A percentile compares a stretch with the other conserved stretches of the same genome.
phyloP scores from a whole-genome alignment of 2,888 invertebrate species.

The Andrena chrysosceles region DNA sequence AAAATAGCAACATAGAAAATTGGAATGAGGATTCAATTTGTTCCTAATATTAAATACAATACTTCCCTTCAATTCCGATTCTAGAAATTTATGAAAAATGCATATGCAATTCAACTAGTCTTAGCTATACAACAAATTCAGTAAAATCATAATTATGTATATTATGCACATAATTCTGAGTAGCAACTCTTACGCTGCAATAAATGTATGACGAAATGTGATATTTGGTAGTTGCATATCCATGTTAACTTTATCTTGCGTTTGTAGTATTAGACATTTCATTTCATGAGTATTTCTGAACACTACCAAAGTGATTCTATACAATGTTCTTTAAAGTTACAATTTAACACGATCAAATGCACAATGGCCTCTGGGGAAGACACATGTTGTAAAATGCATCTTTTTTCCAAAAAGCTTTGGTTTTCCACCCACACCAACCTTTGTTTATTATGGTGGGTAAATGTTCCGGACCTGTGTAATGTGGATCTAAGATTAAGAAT shows the following conservation, averaged over 20 bases:
- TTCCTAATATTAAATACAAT: conserved; percentile 19
- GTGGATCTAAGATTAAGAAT: conserved; percentile 99
- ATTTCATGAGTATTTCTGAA: conserved; percentile 31
- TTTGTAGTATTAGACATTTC: conserved; percentile 30
- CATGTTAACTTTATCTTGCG: conserved; percentile 7
- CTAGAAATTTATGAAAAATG: conserved; percentile 19
- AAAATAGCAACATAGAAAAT: conserved; percentile 19
- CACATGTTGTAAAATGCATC: conserved; percentile 98
- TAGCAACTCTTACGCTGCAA: conserved; percentile 6
- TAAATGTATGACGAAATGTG: conserved; percentile 34
- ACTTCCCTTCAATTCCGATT: background rate
- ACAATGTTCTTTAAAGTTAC: conserved; percentile 8
- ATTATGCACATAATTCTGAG: conserved; percentile 3
- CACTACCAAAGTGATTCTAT: conserved; percentile 17
- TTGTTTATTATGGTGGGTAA: conserved; percentile 90
- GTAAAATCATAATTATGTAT: conserved; percentile 28
- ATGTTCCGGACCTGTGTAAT: conserved; percentile 97
- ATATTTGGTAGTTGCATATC: conserved; percentile 14
- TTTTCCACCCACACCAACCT: conserved; percentile 99
- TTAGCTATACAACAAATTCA: conserved; percentile 7
- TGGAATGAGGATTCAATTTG: conserved; percentile 41
- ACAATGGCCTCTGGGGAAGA: conserved; percentile 90
- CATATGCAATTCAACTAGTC: conserved; percentile 9
- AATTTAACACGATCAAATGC: conserved; percentile 54
- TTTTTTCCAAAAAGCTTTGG: conserved; percentile 96